Percentiles rank a stretch among this genome's conserved stretches.
These are phyloP conservation scores for Pangasius djambal DNA, from an alignment of 2,797 vertebrate genomes.

Conservation along the genomic window DNA sequence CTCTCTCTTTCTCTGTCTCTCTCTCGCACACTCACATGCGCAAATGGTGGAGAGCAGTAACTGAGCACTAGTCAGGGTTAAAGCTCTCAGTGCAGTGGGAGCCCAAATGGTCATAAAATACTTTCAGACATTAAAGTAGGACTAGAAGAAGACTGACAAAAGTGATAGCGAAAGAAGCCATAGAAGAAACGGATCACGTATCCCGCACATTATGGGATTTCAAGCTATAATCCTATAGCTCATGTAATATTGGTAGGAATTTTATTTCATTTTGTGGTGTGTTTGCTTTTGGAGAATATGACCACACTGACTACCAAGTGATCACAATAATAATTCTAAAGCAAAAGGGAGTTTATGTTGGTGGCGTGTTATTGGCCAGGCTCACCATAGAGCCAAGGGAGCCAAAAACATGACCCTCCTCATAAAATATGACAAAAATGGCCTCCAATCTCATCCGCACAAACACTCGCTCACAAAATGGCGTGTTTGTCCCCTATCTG, in stretches of 20 bases:
- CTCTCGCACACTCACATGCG: background rate
- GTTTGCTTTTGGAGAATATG: conserved; percentile 52
- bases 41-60: conserved; percentile 24
- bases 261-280: conserved; percentile 68
- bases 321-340: conserved; percentile 66
- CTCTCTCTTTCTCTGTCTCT: background rate
- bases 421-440: conserved; percentile 62
- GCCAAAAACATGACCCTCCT: conserved; percentile 65
- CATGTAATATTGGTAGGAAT: conserved; percentile 49
- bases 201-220: conserved; percentile 47
- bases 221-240: conserved; percentile 55
- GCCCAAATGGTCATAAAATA: conserved; percentile 28
- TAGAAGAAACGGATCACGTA: conserved; percentile 7
- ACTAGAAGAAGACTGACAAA: background rate
- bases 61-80: conserved; percentile 24
- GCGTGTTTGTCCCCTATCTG: conserved; percentile 57
- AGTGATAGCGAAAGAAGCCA: background rate
- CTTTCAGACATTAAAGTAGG: background rate
- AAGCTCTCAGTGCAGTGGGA: conserved; percentile 6
- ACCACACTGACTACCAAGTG: conserved; percentile 50
- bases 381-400: conserved; percentile 74
- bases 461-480: conserved; percentile 58
- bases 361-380: conserved; percentile 78
- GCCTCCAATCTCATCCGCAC: conserved; percentile 37
- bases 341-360: conserved; percentile 76